Evolutionary conservation across 2,797 vertebrate genomes (phyloP), one percentile per base, ranked within the genome.

Genomic region (Heliangelus exortis): DNA sequence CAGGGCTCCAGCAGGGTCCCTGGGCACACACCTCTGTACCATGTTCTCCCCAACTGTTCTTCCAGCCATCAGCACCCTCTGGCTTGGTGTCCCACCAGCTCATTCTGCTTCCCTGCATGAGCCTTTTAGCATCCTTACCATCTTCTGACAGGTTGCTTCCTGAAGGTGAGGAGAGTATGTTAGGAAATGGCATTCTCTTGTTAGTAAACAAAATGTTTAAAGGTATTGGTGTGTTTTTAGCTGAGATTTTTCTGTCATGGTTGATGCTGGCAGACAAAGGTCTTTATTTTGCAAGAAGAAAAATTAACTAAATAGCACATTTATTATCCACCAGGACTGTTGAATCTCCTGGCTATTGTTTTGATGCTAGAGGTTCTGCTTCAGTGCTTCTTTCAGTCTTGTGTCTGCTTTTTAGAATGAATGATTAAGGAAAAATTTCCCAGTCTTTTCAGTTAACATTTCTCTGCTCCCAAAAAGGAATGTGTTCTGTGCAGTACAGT

Each of bases 381-480:
- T 95, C 89, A 66, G 48, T 66, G 55, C 48, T 68, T 1, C 33
- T 93, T 94, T 73, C 55, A 86, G 61, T 69, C 50, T 73, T 57
- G 65, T 72, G 93, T 95, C 92, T 95, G 51, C 74, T 89, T 68
- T 80, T 89, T 39, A 45, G 84, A 97, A 74, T 87, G 77, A 72
- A 75, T 41, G 76, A 73, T 93, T 77, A 66, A 61, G 89, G 81
- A 88, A 93, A 26, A 57, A 81, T 96, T 97, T 95, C 81, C 81
- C 87, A 50, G 6, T 89, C 87, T 92, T 76, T 95, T 92, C 80
- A 63, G 80, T 89, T 90, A 89, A 26, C 28, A 73, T 55, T 51
- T 12, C 8, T 54, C 36, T 7, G 10, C 84, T 76, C 79, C 41
- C 53, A 22, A 41, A 89, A 84, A 93, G 72, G 91, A 90, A 59